A percentile compares a stretch with the other conserved stretches of the same genome.
Conservation (phyloP, 2,113 vertebrate genomes). For the Paraplagusia blochii region DNA sequence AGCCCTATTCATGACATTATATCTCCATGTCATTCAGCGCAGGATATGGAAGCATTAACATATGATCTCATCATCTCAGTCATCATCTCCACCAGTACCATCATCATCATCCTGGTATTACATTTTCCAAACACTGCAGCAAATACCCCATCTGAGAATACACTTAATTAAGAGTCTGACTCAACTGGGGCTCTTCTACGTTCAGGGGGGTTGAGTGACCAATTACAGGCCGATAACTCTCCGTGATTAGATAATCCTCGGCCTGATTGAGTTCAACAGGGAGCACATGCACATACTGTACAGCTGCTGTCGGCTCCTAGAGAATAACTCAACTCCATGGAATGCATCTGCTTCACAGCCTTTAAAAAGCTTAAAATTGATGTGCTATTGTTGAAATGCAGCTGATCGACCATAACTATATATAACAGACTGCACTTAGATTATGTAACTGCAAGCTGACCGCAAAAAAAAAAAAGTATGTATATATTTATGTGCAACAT, state of each 20-base stretch:
- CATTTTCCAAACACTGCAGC: conserved; percentile 29
- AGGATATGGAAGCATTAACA: conserved; percentile 8
- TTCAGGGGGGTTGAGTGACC: conserved; percentile 12
- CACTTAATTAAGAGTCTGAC: conserved; percentile 9
- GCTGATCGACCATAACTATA: conserved; percentile 1
- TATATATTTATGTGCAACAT: too few relatives aligned
- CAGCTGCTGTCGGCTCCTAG: conserved; percentile 25
- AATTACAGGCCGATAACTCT: conserved; percentile 42
- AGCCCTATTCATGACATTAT: too few relatives aligned
- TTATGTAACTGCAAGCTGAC: too few relatives aligned
- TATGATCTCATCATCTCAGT: too few relatives aligned
- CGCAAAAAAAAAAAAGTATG: too few relatives aligned
- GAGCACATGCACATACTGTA: conserved; percentile 16
- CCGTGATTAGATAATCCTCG: conserved; percentile 54
- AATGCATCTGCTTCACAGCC: conserved; percentile 29
- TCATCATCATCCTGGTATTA: conserved; percentile 29
- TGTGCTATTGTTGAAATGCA: conserved; percentile 3
- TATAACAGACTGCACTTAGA: not conserved
- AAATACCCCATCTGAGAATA: not conserved
- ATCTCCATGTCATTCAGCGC: conserved; percentile 20
- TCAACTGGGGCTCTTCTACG: conserved; percentile 20
- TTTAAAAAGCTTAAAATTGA: conserved; percentile 8
- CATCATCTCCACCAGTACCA: too few relatives aligned
- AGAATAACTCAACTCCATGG: conserved; percentile 23
- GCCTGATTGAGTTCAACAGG: conserved; percentile 46